These are phyloP conservation scores for Odontesthes bonariensis DNA, from an alignment of 2,113 vertebrate species.

Conservation along the genomic window DNA sequence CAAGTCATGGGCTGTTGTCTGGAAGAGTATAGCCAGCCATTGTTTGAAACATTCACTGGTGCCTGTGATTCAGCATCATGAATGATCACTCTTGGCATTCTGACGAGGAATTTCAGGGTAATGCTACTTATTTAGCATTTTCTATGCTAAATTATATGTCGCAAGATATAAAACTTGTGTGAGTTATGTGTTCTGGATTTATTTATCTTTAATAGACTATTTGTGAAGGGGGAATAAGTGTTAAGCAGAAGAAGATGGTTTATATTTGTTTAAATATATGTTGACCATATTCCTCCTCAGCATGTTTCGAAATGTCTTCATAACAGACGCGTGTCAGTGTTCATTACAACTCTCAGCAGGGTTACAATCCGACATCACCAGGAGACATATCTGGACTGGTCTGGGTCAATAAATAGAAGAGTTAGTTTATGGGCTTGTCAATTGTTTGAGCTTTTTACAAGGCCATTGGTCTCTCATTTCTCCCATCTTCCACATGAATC, in stretches of 20 bases:
- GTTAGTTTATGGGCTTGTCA: constrained; percentile 23
- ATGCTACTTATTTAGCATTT: constrained; percentile 13
- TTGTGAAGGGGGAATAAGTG: neutral
- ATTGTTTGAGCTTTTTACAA: constrained; percentile 36
- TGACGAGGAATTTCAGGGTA: neutral
- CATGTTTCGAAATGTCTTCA: no score
- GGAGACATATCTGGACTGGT: neutral
- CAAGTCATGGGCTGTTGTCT: constrained; percentile 45
- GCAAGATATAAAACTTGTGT: no score
- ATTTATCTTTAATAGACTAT: neutral
- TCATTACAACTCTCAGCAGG: neutral
- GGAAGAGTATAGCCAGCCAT: constrained; percentile 31
- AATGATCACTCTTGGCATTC: neutral
- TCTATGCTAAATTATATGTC: neutral
- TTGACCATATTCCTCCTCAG: no score
- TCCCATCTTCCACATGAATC: neutral
- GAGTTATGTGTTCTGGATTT: neutral
- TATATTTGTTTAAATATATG: neutral
- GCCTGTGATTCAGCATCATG: constrained; percentile 58
- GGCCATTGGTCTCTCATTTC: neutral
- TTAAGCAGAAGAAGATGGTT: neutral
- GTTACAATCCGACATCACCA: neutral
- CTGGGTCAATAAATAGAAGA: constrained; percentile 6
- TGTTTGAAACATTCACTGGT: constrained; percentile 33
- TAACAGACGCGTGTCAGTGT: no score